Base-by-base conservation (phyloP, 2,888 invertebrate genomes). In the Ceriagrion tenellum region DNA sequence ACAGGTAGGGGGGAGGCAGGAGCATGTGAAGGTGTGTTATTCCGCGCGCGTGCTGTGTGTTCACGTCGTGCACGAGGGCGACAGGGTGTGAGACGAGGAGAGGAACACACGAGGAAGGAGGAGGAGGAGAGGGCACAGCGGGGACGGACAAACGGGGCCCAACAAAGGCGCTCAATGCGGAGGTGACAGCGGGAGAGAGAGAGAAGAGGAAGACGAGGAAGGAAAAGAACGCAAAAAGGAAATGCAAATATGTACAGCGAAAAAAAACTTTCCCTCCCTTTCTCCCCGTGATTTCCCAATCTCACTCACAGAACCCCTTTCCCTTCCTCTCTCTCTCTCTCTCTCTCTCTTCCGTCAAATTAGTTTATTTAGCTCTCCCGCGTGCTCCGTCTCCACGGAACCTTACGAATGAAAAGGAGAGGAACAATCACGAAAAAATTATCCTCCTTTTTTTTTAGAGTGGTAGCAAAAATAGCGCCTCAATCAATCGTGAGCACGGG, bases 341-440 rank as follows among this genome's bases (percentile, higher is more conserved):
- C 90, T 26, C 59, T 81, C 63, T 81, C 56, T 90, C 90, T 90
- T 74, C 69, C 55, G 40, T 55, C 95, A 47, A 81, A 81, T 81
- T 81, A 81, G 81, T 81, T 81, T 81, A 35, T 81, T 81, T 35
- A 81, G 81, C 63, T 69, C 40, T 91, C 88, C n/a, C 59, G 18
- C 59, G 59, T 81, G 23, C 88, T 89, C 95, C 88, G 55, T 35
- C 69, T n/a, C 81, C 59, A 6, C 35, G 35, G 35, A 81, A 89
- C 26, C 35, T 35, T 81, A 8, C 81, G 40, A 81, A 81, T 35
- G 13, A 35, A 59, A 59, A 59, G 59, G 35, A 81, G 35, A n/a
- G 30, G 81, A 81, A 81, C 35, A 81, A 81, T 81, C 30, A 81
- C 74, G 30, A 81, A 35, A 35, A 59, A 10, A 35, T 81, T 16